These are phyloP conservation scores for Diaphora mendica DNA, from an alignment of 2,888 invertebrate species.

Conservation along the genomic window DNA sequence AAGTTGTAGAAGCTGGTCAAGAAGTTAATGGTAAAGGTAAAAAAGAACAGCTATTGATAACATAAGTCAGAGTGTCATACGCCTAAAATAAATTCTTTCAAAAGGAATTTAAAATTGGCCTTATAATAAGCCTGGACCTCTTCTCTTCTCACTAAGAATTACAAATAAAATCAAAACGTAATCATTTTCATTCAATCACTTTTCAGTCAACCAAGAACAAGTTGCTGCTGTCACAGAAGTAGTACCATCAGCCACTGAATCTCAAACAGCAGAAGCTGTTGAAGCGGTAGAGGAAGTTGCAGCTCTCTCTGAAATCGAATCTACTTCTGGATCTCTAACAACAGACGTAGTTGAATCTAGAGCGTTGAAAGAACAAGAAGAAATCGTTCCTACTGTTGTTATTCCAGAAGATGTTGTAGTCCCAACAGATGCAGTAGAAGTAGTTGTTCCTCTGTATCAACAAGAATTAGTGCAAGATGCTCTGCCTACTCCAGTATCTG, in stretches of 20 bases:
- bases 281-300: conserved; percentile 36
- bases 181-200: not conserved
- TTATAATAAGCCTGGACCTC: not conserved
- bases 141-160: not conserved
- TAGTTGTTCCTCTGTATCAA: conserved; percentile 6
- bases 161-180: not conserved
- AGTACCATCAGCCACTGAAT: conserved; percentile 36
- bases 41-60: not conserved
- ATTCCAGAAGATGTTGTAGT: conserved; percentile 28
- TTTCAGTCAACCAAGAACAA: conserved; percentile 47
- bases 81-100: not conserved
- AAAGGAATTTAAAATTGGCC: not conserved
- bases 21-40: conserved; percentile 48
- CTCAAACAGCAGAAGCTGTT: conserved; percentile 15
- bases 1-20: conserved; percentile 33
- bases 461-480: conserved; percentile 30
- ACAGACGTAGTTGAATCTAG: conserved; percentile 1
- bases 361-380: conserved; percentile 26
- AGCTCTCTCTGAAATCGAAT: conserved; percentile 30
- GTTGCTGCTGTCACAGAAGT: conserved; percentile 34
- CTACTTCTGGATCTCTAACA: conserved; percentile 20
- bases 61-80: not conserved
- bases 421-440: conserved; percentile 23
- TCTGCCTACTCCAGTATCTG: not conserved
- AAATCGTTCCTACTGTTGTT: conserved; percentile 23